Evolutionary conservation across 2,113 vertebrate species (phyloP), one percentile per base, ranked within the genome.

Genomic region (Sapayoa aenigma): DNA sequence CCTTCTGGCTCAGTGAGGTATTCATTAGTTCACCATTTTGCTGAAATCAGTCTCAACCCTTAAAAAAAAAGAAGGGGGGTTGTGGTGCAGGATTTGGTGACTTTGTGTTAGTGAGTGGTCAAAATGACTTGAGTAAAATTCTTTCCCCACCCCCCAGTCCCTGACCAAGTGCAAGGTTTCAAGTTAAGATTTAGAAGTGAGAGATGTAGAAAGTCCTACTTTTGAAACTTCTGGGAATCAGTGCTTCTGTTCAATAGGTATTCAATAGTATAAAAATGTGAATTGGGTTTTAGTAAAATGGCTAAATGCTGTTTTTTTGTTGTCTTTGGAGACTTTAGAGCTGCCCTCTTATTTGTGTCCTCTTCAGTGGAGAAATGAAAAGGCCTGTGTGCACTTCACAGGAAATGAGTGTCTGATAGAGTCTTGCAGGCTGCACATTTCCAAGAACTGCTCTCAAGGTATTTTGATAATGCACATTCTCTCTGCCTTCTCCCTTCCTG

Each of bases 361-460:
- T 81, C 83, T 92, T 97, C 68, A 75, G 87, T 86, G 86, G 87
- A 95, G 94, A 94, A 89, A 89, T 80, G 92, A 95, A 94, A 93
- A 94, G 73, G 96, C 86, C 73, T 91, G 84, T 91, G 80, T 94
- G 77, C 81, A 84, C 73, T 95, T 96, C 95, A 95, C 95, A 96
- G 93, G 96, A 96, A 97, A 96, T 90, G 96, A 96, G 86, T 80
- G 94, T 96, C 92, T 94, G 95, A 96, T 97, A 97, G 82, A 91
- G 91, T 72, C 92, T 95, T 72, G 84, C 96, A 95, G 93, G 83
- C 96, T 96, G 96, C 93, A 77, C 90, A 86, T 95, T 97, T 97
- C 96, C 96, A 97, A 97, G 95, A 97, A 97, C 87, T 18, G 49
- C 93, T 96, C 93, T 97, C 92, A 96, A 97, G 96, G 95, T 97